These are phyloP conservation scores for Pseudomyrmex concolor DNA, from an alignment of 1,140 invertebrate genomes.

Conservation along the genomic window DNA sequence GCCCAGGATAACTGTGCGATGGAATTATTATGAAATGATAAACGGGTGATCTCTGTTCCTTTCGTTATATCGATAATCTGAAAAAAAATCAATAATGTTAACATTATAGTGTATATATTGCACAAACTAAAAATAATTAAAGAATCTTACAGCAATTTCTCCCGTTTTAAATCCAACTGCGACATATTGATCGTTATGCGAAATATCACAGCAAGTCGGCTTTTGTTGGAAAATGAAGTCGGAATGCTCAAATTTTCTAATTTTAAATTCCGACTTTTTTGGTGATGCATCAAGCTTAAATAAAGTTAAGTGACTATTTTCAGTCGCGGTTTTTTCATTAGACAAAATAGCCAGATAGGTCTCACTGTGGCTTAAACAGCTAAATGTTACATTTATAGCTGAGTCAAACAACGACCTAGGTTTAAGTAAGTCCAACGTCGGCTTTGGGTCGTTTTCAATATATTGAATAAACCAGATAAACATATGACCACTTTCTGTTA, in stretches of 20 bases:
- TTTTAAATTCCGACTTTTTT: too few species aligned
- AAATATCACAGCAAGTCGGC: slow-evolving; percentile 79
- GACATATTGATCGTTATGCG: slow-evolving; percentile 78
- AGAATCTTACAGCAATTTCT: slow-evolving; percentile 78
- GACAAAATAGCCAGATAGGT: slow-evolving; percentile 74
- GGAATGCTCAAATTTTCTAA: background rate
- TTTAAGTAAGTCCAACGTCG: too few species aligned
- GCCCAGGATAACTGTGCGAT: slow-evolving; percentile 80
- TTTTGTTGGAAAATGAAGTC: slow-evolving; percentile 58
- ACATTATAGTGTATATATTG: background rate
- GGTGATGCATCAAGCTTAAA: too few species aligned
- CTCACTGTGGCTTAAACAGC: slow-evolving; percentile 74
- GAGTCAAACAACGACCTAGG: too few species aligned
- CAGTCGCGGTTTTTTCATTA: slow-evolving; percentile 50
- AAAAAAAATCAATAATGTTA: slow-evolving; percentile 45
- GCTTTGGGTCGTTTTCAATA: slow-evolving; percentile 62
- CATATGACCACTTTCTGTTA: slow-evolving; percentile 74
- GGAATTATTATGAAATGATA: slow-evolving; percentile 74
- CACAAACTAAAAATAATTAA: background rate
- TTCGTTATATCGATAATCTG: slow-evolving; percentile 77
- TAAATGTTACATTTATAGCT: slow-evolving; percentile 63
- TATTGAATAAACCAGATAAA: slow-evolving; percentile 74
- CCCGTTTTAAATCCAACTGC: slow-evolving; percentile 80
- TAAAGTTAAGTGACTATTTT: slow-evolving; percentile 48
- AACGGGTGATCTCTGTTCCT: slow-evolving; percentile 60